These are phyloP conservation scores for Acropternis orthonyx DNA, from an alignment of 2,797 vertebrate species.

Conservation along the genomic window DNA sequence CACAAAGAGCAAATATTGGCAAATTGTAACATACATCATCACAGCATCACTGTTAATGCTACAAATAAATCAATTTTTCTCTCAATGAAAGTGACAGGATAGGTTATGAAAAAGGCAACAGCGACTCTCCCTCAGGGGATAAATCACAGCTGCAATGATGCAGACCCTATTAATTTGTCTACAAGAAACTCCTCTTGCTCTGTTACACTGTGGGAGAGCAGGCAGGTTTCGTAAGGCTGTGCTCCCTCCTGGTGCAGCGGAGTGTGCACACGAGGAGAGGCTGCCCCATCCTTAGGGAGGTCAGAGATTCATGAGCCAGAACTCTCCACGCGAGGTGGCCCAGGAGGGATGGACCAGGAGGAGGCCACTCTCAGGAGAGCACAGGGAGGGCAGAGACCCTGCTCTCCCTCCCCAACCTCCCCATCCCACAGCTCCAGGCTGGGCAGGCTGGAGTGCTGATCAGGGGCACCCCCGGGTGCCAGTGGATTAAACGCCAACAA, in stretches of 20 bases:
- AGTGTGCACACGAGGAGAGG: not conserved
- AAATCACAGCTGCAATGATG: not conserved
- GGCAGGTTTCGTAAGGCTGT: not conserved
- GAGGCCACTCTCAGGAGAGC: not conserved
- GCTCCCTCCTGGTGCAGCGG: fast-evolving
- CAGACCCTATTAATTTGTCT: not conserved
- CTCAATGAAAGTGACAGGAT: not conserved
- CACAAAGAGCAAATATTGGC: not conserved
- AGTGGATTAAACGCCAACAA: fast-evolving
- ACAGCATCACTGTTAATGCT: not conserved
- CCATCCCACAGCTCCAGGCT: fast-evolving
- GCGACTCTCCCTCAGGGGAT: not conserved
- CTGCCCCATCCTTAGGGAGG: not conserved
- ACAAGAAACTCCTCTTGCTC: not conserved
- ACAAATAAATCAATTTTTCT: not conserved
- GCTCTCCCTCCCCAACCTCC: fast-evolving
- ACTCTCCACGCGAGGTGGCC: fast-evolving
- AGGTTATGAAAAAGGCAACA: not conserved
- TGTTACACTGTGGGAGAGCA: not conserved
- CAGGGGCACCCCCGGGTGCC: fast-evolving
- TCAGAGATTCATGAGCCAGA: not conserved
- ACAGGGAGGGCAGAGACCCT: fast-evolving
- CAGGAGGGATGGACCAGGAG: not conserved
- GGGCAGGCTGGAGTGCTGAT: fast-evolving
- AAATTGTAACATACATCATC: not conserved